Percentiles rank a stretch among this genome's conserved stretches.
These are phyloP conservation scores for Phrixothrix hirtus DNA, from an alignment of 2,888 invertebrate genomes.

Conservation along the genomic window DNA sequence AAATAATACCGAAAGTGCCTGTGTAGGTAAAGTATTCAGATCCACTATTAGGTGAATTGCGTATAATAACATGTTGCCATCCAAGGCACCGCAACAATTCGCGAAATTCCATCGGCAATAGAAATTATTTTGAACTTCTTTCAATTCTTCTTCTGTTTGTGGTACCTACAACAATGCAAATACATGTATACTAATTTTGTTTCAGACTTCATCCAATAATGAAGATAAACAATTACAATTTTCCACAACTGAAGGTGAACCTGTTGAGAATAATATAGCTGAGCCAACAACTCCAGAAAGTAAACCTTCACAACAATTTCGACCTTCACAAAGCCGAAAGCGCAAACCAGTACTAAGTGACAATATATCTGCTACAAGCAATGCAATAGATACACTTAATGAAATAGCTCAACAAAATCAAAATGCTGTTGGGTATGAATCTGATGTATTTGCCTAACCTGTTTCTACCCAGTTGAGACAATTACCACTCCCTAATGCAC, in stretches of 20 bases:
- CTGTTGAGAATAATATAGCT: slow-evolving; percentile 10
- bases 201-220: not conserved
- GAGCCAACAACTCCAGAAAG: slow-evolving; percentile 5
- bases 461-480: too few relatives aligned
- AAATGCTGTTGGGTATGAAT: slow-evolving; percentile 4
- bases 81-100: slow-evolving; percentile 6
- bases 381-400: slow-evolving; percentile 6
- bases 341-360: slow-evolving; percentile 11
- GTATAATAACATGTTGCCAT: not conserved
- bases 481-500: too few relatives aligned
- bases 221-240: not conserved
- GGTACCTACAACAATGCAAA: slow-evolving; percentile 13
- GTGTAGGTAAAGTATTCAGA: not conserved
- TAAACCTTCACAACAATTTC: slow-evolving; percentile 9
- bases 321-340: slow-evolving; percentile 22
- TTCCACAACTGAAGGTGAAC: not conserved
- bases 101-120: slow-evolving; percentile 6
- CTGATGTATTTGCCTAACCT: too few relatives aligned
- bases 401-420: too few relatives aligned
- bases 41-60: not conserved
- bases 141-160: slow-evolving; percentile 13
- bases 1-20: not conserved
- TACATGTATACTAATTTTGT: not conserved
- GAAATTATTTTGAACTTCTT: slow-evolving; percentile 12
- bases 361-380: slow-evolving; percentile 1